A percentile compares a stretch with the other conserved stretches of the same genome.
phyloP scores from a whole-genome alignment of 2,113 vertebrate genomes.

The Stictonetta naevosa region DNA sequence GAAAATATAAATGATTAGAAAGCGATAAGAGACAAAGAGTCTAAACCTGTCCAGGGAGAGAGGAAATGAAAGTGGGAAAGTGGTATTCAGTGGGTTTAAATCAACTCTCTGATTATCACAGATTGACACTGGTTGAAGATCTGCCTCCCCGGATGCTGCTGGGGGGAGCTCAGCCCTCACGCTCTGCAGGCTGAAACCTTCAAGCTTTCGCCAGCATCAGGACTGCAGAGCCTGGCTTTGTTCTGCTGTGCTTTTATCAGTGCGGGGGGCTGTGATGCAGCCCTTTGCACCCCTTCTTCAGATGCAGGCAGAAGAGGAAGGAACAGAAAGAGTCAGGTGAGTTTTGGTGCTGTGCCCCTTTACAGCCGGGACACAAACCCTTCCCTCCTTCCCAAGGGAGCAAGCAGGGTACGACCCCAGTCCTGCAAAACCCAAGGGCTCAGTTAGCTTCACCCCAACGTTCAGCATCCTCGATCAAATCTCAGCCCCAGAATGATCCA shows the following conservation, averaged over 20 bases:
- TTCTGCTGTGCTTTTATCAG: neutral
- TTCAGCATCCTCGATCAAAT: neutral
- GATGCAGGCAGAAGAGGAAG: neutral
- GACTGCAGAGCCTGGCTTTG: neutral
- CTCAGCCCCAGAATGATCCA: neutral
- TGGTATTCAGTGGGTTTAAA: constrained; percentile 5
- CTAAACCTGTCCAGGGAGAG: neutral
- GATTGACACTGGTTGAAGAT: neutral
- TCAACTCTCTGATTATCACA: neutral
- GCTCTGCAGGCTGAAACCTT: neutral
- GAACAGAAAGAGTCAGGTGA: neutral
- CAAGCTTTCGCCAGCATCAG: neutral
- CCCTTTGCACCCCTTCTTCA: neutral
- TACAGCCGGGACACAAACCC: neutral
- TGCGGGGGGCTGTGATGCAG: neutral
- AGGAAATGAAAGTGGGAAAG: constrained; percentile 2
- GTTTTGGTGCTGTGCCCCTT: neutral
- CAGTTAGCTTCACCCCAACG: neutral
- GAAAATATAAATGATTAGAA: neutral
- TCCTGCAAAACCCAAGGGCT: neutral
- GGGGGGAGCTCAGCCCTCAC: neutral
- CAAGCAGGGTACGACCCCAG: fast-evolving
- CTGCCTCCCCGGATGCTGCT: neutral
- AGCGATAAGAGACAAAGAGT: constrained; percentile 12
- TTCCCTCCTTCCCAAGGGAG: neutral